Conservation (phyloP, 2,888 invertebrate species). For the Linhomoeus sp. region DNA sequence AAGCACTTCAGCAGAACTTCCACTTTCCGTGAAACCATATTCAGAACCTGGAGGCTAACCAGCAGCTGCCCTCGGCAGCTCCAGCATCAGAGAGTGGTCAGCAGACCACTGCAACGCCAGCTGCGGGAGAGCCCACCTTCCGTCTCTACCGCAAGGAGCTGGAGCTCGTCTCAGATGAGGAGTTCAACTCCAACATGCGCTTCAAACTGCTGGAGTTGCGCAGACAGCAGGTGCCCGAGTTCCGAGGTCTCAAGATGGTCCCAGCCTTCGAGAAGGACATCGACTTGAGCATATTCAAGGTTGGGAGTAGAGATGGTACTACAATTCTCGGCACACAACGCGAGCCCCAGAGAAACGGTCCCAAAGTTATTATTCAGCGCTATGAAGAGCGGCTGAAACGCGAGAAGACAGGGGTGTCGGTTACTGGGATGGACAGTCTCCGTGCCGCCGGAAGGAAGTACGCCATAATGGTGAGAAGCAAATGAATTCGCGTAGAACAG, state of each 20-base stretch:
- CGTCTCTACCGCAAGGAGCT: slow-evolving; percentile 39
- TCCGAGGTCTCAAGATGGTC: slow-evolving; percentile 39
- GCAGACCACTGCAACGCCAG: no score
- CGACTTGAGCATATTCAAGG: slow-evolving; percentile 36
- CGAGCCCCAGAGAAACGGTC: slow-evolving; percentile 7
- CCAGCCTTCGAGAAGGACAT: slow-evolving; percentile 42
- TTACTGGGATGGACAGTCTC: slow-evolving; percentile 37
- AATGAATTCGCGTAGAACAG: no score
- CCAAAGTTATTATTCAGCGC: slow-evolving; percentile 8
- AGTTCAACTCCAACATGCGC: slow-evolving; percentile 39
- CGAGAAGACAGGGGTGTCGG: slow-evolving; percentile 7
- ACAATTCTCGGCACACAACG: slow-evolving; percentile 27
- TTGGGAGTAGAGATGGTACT: background rate
- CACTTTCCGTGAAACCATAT: no score
- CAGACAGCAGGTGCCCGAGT: slow-evolving; percentile 43
- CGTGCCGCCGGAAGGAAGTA: background rate
- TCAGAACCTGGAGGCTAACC: background rate
- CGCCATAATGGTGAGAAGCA: background rate
- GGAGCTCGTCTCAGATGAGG: slow-evolving; percentile 40
- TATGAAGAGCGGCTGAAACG: slow-evolving; percentile 18
- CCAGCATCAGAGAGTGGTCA: no score
- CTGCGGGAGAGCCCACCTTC: slow-evolving; percentile 26
- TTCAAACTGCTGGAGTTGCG: slow-evolving; percentile 43
- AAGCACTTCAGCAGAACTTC: no score
- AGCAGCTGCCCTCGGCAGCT: no score